phyloP scores from a whole-genome alignment of 2,797 vertebrate species.

The Clamator glandarius region DNA sequence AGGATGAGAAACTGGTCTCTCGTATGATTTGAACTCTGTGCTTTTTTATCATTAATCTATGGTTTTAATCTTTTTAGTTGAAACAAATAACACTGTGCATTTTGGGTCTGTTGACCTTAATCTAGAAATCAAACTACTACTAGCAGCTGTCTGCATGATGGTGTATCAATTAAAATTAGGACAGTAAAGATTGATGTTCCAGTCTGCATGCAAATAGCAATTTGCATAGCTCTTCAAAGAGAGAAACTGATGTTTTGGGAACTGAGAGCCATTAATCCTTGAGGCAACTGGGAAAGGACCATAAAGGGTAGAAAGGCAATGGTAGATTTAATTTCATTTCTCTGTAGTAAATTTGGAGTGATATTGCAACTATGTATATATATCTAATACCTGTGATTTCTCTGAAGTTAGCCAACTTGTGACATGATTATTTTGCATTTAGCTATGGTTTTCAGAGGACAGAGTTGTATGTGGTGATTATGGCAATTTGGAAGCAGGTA shows the following conservation, averaged over 20 bases:
- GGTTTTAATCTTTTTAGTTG: slow-evolving; percentile 69
- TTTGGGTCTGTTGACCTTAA: slow-evolving; percentile 73
- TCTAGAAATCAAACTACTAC: slow-evolving; percentile 72
- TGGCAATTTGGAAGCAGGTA: background rate
- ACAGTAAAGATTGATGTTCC: slow-evolving; percentile 74
- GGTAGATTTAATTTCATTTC: slow-evolving; percentile 19
- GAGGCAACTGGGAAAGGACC: slow-evolving; percentile 19
- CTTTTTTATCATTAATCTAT: slow-evolving; percentile 67
- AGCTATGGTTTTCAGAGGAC: background rate
- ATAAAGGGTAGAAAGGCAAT: background rate
- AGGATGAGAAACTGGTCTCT: slow-evolving; percentile 42
- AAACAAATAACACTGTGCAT: slow-evolving; percentile 60
- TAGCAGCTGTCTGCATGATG: slow-evolving; percentile 51
- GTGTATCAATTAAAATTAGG: slow-evolving; percentile 76
- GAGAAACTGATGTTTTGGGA: slow-evolving; percentile 49
- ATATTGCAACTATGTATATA: background rate
- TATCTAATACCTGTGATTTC: background rate
- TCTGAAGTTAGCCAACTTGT: background rate
- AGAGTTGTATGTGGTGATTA: background rate
- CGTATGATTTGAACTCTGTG: slow-evolving; percentile 51
- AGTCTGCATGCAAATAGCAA: slow-evolving; percentile 71
- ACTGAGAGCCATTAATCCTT: slow-evolving; percentile 50
- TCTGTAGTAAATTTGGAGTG: background rate
- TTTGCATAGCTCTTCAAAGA: slow-evolving; percentile 68
- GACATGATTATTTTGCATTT: background rate